Base-by-base conservation (phyloP, 1,140 invertebrate genomes). In the Trachymyrmex cornetzi region DNA sequence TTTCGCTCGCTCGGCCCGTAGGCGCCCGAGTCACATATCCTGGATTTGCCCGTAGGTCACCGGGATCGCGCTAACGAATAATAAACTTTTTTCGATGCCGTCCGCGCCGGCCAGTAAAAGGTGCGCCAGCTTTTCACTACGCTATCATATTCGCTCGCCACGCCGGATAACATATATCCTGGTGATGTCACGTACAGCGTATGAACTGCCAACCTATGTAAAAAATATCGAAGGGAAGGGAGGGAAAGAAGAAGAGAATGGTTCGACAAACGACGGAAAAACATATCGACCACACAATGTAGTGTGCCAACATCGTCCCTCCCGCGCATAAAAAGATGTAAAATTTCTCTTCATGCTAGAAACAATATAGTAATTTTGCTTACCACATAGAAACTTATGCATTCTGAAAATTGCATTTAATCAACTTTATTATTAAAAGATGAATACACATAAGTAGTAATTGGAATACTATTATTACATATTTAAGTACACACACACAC, bases 101-200 rank as follows among this genome's bases (percentile, higher is more conserved):
- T 5, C 30, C 24, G 0, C 53, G 16, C 66, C 34, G n/a, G 19
- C 9, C 9, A 24, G 55, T 75, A 75, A 75, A 84, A 75, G 80
- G 69, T 5, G 57, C 34, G 64, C 69, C 9, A 84, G 69, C 80
- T 84, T 84, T 84, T 75, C 80, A 48, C 80, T 61, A 19, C 55
- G 69, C 80, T 74, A 84, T 84, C 80, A 61, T 67, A 75, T 75
- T 84, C 55, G 67, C 34, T n/a, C 30, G 69, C 69, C 69, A 61
- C 55, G 69, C 27, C 69, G 67, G 38, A 82, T 74, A 74, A 82
- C 69, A 38, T 61, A 74, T 48, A 84, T 48, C 24, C 27, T 38
- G 69, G 24, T 14, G 69, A 84, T 74, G 80, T 84, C 80, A 75
- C 80, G 80, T 75, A 84, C 80, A 84, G 19, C 69, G 55, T 75